Evolutionary conservation across 1,140 invertebrate genomes (phyloP), one percentile per base, ranked within the genome.

Genomic region (Pygmarrhopalites habei): DNA sequence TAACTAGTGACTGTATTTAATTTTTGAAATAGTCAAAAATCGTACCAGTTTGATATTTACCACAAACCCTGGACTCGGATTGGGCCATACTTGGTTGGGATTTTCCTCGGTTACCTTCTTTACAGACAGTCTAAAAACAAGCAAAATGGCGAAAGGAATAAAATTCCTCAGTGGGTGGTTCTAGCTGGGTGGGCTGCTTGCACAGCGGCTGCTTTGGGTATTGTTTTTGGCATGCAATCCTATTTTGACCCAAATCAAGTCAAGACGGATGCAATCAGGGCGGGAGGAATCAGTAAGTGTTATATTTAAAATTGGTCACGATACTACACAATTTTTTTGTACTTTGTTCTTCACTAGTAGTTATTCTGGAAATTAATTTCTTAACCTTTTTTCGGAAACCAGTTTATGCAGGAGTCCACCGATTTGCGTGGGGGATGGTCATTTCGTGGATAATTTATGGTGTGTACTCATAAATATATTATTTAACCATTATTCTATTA

Each of bases 351-450:
- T n/a, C n/a, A n/a, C n/a, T n/a, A n/a, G n/a, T n/a, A n/a, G n/a
- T n/a, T n/a, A n/a, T n/a, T n/a, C n/a, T n/a, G n/a, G n/a, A n/a
- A n/a, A n/a, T n/a, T n/a, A n/a, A n/a, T n/a, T n/a, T n/a, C n/a
- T n/a, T n/a, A n/a, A n/a, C n/a, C n/a, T n/a, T n/a, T n/a, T n/a
- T n/a, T n/a, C n/a, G n/a, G n/a, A n/a, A n/a, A n/a, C n/a, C 59
- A 28, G 14, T 85, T 15, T 88, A 86, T 67, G 81, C 81, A 1
- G 77, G 82, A 1, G 75, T 86, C 7, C 77, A 81, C 30, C 76
- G 85, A 30, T 75, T 81, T 1, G 74, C 75, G 0, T 89, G 86
- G 82, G 78, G 80, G 0, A 7, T 84, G 0, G 78, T 75, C 0
- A 58, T 89, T 3, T 78, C 79, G 1, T 88, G 86, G 85, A 77